phyloP scores from a whole-genome alignment of 2,888 invertebrate species.

The Leptinotarsa haldemani region DNA sequence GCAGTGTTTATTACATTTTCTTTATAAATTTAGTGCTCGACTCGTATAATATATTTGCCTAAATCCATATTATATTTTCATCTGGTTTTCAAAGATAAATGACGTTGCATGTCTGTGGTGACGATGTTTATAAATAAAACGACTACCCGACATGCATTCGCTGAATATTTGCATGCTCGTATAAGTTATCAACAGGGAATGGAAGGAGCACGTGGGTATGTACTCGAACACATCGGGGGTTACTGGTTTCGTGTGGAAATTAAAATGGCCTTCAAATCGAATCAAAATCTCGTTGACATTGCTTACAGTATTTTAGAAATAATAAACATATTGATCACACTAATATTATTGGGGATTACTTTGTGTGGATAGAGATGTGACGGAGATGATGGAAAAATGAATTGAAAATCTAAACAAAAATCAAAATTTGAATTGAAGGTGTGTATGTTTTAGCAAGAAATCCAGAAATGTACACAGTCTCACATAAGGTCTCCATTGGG shows the following conservation, averaged over 20 bases:
- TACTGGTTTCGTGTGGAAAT: neutral
- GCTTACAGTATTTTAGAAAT: too few relatives aligned
- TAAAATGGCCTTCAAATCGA: neutral
- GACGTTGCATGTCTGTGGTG: conserved; percentile 40
- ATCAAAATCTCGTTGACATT: neutral
- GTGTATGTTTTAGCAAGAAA: too few relatives aligned
- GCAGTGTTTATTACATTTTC: conserved; percentile 15
- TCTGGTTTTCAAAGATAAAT: conserved; percentile 37
- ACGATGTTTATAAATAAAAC: conserved; percentile 42
- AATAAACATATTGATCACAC: neutral
- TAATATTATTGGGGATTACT: too few relatives aligned
- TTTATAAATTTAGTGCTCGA: conserved; percentile 20
- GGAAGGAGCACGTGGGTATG: conserved; percentile 23
- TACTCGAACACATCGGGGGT: neutral
- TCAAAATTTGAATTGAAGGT: too few relatives aligned
- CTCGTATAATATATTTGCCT: conserved; percentile 18
- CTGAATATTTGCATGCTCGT: conserved; percentile 40
- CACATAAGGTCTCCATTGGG: too few relatives aligned
- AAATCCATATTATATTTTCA: conserved; percentile 29
- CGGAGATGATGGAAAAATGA: too few relatives aligned
- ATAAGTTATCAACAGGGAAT: conserved; percentile 33
- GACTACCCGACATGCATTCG: conserved; percentile 36
- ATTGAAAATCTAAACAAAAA: too few relatives aligned
- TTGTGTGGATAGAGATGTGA: too few relatives aligned
- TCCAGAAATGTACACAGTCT: too few relatives aligned